These are phyloP conservation scores for Herpailurus yagouaroundi DNA, from an alignment of 2,113 vertebrate genomes.

Conservation along the genomic window DNA sequence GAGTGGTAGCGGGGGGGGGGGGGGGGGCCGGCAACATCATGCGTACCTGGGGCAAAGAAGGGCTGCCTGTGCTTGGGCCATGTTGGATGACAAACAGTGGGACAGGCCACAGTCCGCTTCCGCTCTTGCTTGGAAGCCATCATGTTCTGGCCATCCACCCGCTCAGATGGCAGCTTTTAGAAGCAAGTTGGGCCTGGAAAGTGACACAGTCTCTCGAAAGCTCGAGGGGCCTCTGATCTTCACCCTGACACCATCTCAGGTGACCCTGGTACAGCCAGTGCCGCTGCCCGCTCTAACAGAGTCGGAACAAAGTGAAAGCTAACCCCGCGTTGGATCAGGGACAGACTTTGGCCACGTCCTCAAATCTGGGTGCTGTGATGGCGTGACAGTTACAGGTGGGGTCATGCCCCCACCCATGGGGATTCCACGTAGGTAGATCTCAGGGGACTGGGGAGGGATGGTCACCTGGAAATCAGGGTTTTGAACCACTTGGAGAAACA, in stretches of 20 bases:
- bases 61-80: rapidly evolving
- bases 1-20: too few relatives aligned
- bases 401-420: not conserved
- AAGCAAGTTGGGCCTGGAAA: not conserved
- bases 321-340: not conserved
- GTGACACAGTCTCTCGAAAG: not conserved
- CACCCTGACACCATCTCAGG: not conserved
- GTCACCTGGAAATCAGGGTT: not conserved
- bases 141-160: not conserved
- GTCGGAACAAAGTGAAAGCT: not conserved
- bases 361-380: not conserved
- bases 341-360: not conserved
- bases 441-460: rapidly evolving
- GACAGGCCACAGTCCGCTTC: not conserved
- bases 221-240: not conserved
- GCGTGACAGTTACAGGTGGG: rapidly evolving
- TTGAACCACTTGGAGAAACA: not conserved
- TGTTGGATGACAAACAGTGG: not conserved
- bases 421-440: not conserved
- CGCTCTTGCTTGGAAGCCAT: not conserved
- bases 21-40: rapidly evolving
- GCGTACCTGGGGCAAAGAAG: not conserved
- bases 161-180: not conserved
- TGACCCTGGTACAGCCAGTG: not conserved
- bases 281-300: not conserved